phyloP scores from a whole-genome alignment of 1,140 invertebrate genomes.

The Drosophila virilis region DNA sequence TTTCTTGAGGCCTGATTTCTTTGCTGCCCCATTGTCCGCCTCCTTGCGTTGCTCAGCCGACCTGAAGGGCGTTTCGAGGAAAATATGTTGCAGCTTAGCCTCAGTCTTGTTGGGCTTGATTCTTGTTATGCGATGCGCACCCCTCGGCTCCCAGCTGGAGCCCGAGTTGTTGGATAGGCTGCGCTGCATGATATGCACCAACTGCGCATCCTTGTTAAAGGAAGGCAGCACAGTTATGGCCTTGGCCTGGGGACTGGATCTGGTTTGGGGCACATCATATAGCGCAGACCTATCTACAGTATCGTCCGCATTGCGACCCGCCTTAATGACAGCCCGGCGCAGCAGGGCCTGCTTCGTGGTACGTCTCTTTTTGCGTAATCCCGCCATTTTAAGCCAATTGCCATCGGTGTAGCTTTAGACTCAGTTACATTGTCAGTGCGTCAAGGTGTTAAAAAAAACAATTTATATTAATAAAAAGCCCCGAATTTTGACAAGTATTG shows the following conservation, averaged over 20 bases:
- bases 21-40: background rate
- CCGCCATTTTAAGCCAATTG: slow-evolving; percentile 37
- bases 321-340: slow-evolving; percentile 18
- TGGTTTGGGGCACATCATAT: background rate
- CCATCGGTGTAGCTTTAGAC: background rate
- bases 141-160: background rate
- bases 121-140: background rate
- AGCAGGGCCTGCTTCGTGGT: slow-evolving; percentile 34
- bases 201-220: background rate
- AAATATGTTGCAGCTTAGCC: background rate
- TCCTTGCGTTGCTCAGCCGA: background rate
- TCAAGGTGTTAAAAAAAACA: background rate
- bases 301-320: background rate
- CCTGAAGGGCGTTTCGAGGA: background rate
- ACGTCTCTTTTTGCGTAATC: slow-evolving; percentile 24
- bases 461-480: slow-evolving; percentile 2
- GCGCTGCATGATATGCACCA: slow-evolving; percentile 10
- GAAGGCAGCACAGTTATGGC: slow-evolving; percentile 9
- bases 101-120: background rate
- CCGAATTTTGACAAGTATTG: background rate
- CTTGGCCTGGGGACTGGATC: background rate
- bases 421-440: slow-evolving; percentile 31
- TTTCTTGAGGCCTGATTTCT: background rate
- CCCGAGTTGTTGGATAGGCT: background rate
- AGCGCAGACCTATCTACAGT: slow-evolving; percentile 1